phyloP scores from a whole-genome alignment of 2,113 vertebrate species.

The Lontra canadensis region DNA sequence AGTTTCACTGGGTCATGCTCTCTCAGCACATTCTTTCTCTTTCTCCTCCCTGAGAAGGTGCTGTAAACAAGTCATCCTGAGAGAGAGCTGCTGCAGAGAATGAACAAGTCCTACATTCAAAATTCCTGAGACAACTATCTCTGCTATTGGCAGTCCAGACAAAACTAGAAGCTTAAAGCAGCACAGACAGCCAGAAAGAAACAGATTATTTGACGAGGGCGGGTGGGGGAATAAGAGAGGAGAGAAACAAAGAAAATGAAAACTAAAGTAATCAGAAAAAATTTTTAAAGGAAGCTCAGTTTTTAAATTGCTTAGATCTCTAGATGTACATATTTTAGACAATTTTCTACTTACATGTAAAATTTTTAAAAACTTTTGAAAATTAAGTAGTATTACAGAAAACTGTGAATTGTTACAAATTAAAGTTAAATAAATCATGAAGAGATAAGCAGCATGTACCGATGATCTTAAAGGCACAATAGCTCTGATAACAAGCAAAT shows the following conservation, averaged over 20 bases:
- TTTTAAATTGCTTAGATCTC: slow-evolving; percentile 15
- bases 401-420: not conserved
- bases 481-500: not conserved
- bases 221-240: not conserved
- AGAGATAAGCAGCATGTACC: not conserved
- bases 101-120: slow-evolving; percentile 56
- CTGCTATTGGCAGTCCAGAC: slow-evolving; percentile 34
- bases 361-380: not conserved
- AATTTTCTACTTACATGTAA: not conserved
- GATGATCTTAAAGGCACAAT: not conserved
- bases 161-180: slow-evolving; percentile 58
- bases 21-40: slow-evolving; percentile 75
- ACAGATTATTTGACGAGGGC: not conserved
- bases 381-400: not conserved
- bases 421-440: not conserved
- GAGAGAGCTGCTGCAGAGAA: slow-evolving; percentile 43
- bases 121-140: not conserved
- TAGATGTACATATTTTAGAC: not conserved
- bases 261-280: not conserved
- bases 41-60: slow-evolving; percentile 69
- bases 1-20: slow-evolving; percentile 68
- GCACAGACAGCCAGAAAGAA: slow-evolving; percentile 35
- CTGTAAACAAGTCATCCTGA: slow-evolving; percentile 68
- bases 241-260: slow-evolving; percentile 23
- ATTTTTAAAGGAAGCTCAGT: not conserved